Base-by-base conservation (phyloP, 2,113 vertebrate species). In the Lipophrys pholis region DNA sequence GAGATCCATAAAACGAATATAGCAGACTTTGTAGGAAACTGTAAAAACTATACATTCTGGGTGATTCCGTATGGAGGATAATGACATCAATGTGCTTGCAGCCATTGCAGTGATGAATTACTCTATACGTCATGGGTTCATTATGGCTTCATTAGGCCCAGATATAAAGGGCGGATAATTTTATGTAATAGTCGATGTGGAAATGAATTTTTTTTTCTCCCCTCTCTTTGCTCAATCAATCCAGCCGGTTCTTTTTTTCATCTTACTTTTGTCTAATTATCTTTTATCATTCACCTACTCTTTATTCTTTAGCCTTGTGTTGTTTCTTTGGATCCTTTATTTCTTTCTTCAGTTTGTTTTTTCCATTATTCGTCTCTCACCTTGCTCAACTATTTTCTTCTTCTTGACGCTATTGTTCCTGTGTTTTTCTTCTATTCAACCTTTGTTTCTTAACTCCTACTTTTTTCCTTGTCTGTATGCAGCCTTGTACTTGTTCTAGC, bases 121-220 rank as follows among this genome's bases (percentile, higher is more conserved):
- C 59, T 49, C 61, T 58, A 15, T 73, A 62, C 51, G 62, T 79
- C 78, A 59, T 54, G 16, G 48, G 60, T 63, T 70, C 52, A 81
- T 83, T 81, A 74, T 58, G 41, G 69, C 66, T 80, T 68, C 54
- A 81, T 84, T 84, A 74, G 40, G 50, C 16, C 77, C 59, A 14
- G 43, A 55, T 80, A 71, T 82, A 71, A 11, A 82, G 42, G 76
- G 40, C 45, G 46, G 64, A 76, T 80, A 59, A 71, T 78, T 75
- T 67, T 50, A 75, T 56, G 60, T 12, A 36, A 64, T 69, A 21
- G 39, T 80, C 75, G 35, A 36, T 73, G 45, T 50, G 57, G 64
- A 84, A 85, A 80, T 73, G 6, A 75, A 60, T 35, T 72, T 68
- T 69, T 30, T 35, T 72, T 68, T 69, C 36, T 50, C 16, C 46